phyloP scores from a whole-genome alignment of 2,113 vertebrate species.

The Arizona elegans region DNA sequence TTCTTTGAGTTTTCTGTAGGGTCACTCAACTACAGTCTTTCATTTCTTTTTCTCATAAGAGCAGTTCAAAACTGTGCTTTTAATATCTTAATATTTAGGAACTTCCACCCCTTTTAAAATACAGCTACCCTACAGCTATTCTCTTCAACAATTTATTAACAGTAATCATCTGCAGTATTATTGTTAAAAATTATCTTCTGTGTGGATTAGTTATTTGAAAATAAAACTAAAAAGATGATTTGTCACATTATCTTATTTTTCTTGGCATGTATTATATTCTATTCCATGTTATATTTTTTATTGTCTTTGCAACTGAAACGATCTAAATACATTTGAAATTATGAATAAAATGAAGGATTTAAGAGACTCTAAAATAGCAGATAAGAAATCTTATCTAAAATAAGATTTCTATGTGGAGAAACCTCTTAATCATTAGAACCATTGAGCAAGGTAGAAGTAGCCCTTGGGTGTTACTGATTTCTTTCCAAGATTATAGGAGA shows the following conservation, averaged over 20 bases:
- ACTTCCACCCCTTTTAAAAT: neutral
- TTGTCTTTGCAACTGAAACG: neutral
- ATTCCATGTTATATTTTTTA: neutral
- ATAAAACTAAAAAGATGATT: neutral
- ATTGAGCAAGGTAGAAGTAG: neutral
- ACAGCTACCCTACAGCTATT: neutral
- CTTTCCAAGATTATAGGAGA: neutral
- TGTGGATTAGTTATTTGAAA: neutral
- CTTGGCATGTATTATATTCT: neutral
- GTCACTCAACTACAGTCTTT: neutral
- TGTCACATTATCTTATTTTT: neutral
- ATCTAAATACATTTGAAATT: neutral
- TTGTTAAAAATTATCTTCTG: neutral
- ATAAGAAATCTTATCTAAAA: too few species aligned
- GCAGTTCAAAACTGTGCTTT: neutral
- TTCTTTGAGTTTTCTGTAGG: neutral
- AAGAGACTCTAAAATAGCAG: neutral
- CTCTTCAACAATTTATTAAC: neutral
- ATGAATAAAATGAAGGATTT: neutral
- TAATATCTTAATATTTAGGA: neutral
- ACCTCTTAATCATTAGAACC: neutral
- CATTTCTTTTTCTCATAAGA: neutral
- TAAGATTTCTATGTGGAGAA: too few species aligned
- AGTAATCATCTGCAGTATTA: neutral
- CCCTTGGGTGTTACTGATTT: neutral